Evolutionary conservation across 2,113 vertebrate species (phyloP).

Genomic region (Dendrocopos noguchii): DNA sequence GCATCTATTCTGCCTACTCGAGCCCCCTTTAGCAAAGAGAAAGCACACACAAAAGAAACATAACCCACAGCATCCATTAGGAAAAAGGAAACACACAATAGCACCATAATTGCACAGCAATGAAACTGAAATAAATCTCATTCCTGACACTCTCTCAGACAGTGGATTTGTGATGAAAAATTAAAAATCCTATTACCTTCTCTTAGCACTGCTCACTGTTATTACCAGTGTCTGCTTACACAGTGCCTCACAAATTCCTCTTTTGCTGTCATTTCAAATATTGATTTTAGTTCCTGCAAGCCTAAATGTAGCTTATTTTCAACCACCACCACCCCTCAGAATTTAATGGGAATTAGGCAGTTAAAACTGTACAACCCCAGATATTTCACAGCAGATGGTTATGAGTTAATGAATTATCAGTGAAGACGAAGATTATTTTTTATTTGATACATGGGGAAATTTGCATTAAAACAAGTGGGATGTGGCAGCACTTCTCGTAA

Average conservation of each 20-base stretch:
- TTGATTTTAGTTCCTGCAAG: background rate
- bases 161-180: background rate
- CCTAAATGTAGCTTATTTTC: background rate
- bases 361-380: background rate
- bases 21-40: slow-evolving; percentile 79
- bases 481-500: background rate
- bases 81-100: background rate
- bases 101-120: background rate
- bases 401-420: background rate
- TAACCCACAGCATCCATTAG: background rate
- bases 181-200: background rate
- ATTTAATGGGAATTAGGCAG: background rate
- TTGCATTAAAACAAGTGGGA: background rate
- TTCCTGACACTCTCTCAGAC: background rate
- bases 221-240: background rate
- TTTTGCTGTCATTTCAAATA: background rate
- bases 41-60: background rate
- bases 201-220: background rate
- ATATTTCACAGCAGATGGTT: background rate
- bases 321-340: background rate
- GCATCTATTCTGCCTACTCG: slow-evolving; percentile 93
- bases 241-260: background rate
- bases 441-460: background rate
- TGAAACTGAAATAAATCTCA: background rate
- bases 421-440: background rate